Conservation (phyloP, 2,888 invertebrate genomes). For the Drosophila austrosaltans region DNA sequence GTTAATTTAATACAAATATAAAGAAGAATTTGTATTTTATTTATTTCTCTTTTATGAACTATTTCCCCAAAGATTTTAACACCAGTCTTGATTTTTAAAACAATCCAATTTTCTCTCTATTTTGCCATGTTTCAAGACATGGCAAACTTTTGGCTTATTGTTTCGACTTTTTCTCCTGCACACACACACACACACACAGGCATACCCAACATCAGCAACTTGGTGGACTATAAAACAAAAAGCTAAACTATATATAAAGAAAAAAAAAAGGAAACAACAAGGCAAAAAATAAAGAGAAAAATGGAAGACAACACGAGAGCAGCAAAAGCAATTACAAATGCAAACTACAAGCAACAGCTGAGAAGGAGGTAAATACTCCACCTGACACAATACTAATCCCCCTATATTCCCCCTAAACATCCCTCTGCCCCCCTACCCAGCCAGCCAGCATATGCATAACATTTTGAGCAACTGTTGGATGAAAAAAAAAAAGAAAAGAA, state of each 20-base stretch:
- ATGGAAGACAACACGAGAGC: slow-evolving; percentile 32
- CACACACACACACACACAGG: slow-evolving; percentile 3
- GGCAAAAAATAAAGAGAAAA: slow-evolving; percentile 37
- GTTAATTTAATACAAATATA: not conserved
- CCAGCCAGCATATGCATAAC: slow-evolving; percentile 34
- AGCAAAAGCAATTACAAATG: slow-evolving; percentile 71
- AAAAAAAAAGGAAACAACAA: slow-evolving; percentile 38
- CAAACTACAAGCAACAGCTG: slow-evolving; percentile 70
- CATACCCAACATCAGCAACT: slow-evolving; percentile 51
- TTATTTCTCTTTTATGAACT: not conserved
- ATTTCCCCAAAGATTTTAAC: slow-evolving; percentile 10
- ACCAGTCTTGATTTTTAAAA: slow-evolving; percentile 8
- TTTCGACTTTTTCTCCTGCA: slow-evolving; percentile 26
- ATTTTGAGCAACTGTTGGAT: slow-evolving; percentile 37
- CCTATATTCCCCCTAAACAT: not conserved
- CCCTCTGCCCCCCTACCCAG: not conserved
- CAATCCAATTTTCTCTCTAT: slow-evolving; percentile 16
- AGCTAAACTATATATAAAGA: slow-evolving; percentile 57
- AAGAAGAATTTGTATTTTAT: not conserved
- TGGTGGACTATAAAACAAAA: slow-evolving; percentile 59
- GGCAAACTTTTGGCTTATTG: slow-evolving; percentile 54
- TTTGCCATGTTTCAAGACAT: slow-evolving; percentile 27
- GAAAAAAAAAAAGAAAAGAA: slow-evolving; percentile 1
- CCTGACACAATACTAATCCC: not conserved
- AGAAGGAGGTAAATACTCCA: slow-evolving; percentile 17